Percentiles rank a stretch among this genome's conserved stretches.
phyloP scores from a whole-genome alignment of 2,113 vertebrate species.

The Phrynocephalus versicolor region DNA sequence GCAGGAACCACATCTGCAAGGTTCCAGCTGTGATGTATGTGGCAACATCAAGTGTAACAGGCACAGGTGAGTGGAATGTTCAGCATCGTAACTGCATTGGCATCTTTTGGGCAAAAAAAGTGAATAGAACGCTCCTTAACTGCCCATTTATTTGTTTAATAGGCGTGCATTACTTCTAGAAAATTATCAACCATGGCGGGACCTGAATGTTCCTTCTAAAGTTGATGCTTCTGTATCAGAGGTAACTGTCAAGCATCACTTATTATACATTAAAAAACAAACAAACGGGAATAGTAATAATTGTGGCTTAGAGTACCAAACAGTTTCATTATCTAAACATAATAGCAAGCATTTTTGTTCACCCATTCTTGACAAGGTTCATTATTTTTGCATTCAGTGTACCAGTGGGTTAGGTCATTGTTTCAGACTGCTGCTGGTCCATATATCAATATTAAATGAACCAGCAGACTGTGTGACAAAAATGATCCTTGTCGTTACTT shows the following conservation, averaged over 20 bases:
- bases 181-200: constrained; percentile 96
- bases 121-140: neutral
- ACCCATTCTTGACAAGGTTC: neutral
- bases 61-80: constrained; percentile 82
- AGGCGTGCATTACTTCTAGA: constrained; percentile 91
- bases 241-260: constrained; percentile 71
- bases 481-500: neutral
- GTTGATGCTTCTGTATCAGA: constrained; percentile 93
- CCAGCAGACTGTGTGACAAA: too few relatives aligned
- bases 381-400: neutral
- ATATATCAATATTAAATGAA: neutral
- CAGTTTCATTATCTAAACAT: neutral
- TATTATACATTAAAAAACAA: neutral
- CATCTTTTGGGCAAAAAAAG: neutral
- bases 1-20: constrained; percentile 88
- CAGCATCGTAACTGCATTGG: constrained; percentile 20
- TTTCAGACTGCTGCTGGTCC: neutral
- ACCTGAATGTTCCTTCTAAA: constrained; percentile 90
- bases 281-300: rapidly evolving
- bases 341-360: neutral
- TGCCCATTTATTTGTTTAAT: constrained; percentile 21
- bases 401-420: neutral
- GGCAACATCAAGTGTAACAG: constrained; percentile 92
- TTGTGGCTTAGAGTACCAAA: neutral
- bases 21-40: constrained; percentile 92